These are phyloP conservation scores for Sparidentex hasta DNA, from an alignment of 2,797 vertebrate genomes.

Conservation along the genomic window DNA sequence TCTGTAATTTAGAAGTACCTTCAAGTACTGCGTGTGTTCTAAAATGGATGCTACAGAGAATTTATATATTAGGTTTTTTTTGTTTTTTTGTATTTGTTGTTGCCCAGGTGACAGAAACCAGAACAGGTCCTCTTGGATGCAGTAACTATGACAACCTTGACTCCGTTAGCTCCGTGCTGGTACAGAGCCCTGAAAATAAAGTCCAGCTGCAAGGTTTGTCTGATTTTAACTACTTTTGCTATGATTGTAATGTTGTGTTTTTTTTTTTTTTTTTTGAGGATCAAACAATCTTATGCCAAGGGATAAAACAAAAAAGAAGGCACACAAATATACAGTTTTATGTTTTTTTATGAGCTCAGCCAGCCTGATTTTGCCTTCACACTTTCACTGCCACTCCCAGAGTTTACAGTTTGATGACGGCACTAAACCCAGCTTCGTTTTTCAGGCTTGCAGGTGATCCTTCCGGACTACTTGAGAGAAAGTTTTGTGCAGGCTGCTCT, in stretches of 20 bases:
- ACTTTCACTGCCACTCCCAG: constrained; percentile 33
- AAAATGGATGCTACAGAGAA: constrained; percentile 15
- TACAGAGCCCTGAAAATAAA: constrained; percentile 99
- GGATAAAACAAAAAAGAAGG: not conserved
- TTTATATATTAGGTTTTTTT: constrained; percentile 22
- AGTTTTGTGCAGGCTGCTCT: constrained; percentile 95
- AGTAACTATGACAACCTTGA: constrained; percentile 99
- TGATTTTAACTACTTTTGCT: constrained; percentile 38
- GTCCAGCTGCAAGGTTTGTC: constrained; percentile 97
- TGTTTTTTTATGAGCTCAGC: constrained; percentile 31
- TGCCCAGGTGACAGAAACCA: constrained; percentile 96
- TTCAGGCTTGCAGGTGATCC: constrained; percentile 94
- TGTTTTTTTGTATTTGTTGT: constrained; percentile 65
- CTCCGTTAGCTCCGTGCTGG: constrained; percentile 98
- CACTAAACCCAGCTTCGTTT: constrained; percentile 55
- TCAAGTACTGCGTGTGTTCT: not conserved
- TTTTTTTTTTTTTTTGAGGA: constrained; percentile 8
- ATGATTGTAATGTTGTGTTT: not conserved
- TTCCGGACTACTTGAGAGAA: constrained; percentile 94
- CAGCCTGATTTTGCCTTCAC: not conserved
- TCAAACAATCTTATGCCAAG: not conserved
- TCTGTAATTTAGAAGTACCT: not conserved
- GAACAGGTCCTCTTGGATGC: constrained; percentile 97
- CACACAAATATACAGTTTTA: constrained; percentile 17
- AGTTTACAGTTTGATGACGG: constrained; percentile 39